A percentile compares a stretch with the other conserved stretches of the same genome.
Evolutionary conservation across 2,113 vertebrate genomes (phyloP).

Genomic region (Calypte anna): DNA sequence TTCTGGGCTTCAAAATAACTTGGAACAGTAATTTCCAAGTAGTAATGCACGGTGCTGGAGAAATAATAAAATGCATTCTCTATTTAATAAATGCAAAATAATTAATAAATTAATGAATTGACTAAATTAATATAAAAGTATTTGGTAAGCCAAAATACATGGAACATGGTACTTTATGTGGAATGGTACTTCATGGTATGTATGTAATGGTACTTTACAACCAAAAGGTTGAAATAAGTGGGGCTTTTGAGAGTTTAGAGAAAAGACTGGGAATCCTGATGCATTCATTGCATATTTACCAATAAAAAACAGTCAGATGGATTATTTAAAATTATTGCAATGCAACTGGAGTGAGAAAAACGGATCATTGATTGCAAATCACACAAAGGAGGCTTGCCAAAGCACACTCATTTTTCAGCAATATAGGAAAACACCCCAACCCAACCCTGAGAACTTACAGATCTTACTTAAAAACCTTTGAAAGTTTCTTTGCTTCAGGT

Average conservation of each 20-base stretch:
- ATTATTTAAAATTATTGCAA: neutral
- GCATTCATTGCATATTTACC: neutral
- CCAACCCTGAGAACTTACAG: neutral
- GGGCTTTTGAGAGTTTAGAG: neutral
- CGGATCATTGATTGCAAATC: neutral
- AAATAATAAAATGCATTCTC: conserved; percentile 2
- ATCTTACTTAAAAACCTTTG: neutral
- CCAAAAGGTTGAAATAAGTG: neutral
- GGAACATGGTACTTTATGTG: too few species aligned
- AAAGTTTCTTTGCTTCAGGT: neutral
- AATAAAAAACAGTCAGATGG: neutral
- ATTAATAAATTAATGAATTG: too few species aligned
- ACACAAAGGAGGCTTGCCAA: neutral
- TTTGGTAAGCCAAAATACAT: too few species aligned
- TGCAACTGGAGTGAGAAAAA: neutral
- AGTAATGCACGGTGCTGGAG: conserved; percentile 10
- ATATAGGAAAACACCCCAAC: neutral
- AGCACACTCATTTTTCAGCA: neutral
- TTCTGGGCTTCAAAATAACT: neutral
- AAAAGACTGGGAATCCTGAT: neutral
- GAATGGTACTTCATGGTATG: too few species aligned
- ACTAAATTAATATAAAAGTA: too few species aligned
- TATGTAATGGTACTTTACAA: neutral
- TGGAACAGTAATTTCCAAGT: neutral
- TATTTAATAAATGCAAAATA: too few species aligned